Evolutionary conservation across 2,113 vertebrate species (phyloP).

Genomic region (Corythornis vintsioides): DNA sequence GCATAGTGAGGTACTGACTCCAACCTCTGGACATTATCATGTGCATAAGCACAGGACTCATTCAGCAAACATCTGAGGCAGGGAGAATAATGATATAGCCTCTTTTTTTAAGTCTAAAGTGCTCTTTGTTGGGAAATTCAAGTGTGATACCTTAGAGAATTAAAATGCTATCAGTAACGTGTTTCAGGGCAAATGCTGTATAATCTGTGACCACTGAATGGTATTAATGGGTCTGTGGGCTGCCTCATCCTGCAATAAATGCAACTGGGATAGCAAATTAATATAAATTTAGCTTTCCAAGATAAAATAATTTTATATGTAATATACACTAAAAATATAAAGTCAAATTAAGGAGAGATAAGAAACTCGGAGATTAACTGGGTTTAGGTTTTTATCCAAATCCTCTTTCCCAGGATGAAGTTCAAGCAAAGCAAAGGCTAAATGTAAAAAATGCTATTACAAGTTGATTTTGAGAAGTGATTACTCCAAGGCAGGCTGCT

Average conservation of each 20-base stretch:
- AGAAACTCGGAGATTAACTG: background rate
- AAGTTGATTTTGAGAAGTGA: background rate
- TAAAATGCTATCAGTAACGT: background rate
- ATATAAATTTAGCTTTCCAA: background rate
- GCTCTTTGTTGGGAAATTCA: slow-evolving; percentile 48
- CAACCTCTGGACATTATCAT: background rate
- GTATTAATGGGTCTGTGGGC: background rate
- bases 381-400: slow-evolving; percentile 5
- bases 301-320: background rate
- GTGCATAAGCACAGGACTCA: slow-evolving; percentile 7
- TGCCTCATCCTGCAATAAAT: background rate
- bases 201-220: background rate
- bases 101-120: slow-evolving; percentile 52
- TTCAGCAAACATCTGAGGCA: slow-evolving; percentile 49
- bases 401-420: background rate
- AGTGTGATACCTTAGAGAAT: background rate
- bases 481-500: background rate
- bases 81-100: slow-evolving; percentile 33
- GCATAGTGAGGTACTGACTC: slow-evolving; percentile 56
- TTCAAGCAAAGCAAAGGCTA: slow-evolving; percentile 13
- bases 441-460: background rate
- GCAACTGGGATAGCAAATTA: background rate
- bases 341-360: background rate
- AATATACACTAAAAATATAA: slow-evolving; percentile 7
- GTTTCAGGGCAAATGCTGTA: background rate